These are phyloP conservation scores for Pomatorhinus ruficollis DNA, from an alignment of 2,113 vertebrate species.

Conservation along the genomic window DNA sequence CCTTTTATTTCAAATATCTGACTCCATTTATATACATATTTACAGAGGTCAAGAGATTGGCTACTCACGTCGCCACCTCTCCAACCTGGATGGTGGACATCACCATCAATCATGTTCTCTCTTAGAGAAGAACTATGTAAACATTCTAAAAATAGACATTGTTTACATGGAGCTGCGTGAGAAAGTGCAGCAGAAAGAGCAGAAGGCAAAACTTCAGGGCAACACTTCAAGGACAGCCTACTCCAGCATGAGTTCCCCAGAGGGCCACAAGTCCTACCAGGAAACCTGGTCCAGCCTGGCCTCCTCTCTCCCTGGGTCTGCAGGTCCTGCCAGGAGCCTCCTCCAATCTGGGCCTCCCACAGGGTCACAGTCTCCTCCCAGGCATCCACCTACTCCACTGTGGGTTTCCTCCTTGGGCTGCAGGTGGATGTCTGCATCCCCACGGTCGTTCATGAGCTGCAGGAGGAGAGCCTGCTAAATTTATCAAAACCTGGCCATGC, in stretches of 20 bases:
- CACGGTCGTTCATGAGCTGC: rapidly evolving
- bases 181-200: too few species aligned
- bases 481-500: background rate
- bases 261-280: background rate
- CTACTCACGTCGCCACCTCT: too few species aligned
- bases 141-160: too few species aligned
- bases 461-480: background rate
- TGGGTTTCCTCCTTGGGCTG: background rate
- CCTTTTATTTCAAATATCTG: too few species aligned
- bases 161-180: too few species aligned
- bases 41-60: too few species aligned
- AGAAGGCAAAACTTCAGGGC: too few species aligned
- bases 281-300: background rate
- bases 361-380: background rate
- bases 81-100: too few species aligned
- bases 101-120: too few species aligned
- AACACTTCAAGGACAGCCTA: background rate
- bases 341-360: background rate
- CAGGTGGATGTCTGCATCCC: background rate
- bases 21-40: too few species aligned
- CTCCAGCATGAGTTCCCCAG: background rate
- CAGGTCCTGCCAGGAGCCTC: background rate
- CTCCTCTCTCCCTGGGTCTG: background rate
- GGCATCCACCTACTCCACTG: background rate
- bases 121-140: too few species aligned